Conservation (phyloP, 2,113 vertebrate species). For the Apistogramma diplotaenia region DNA sequence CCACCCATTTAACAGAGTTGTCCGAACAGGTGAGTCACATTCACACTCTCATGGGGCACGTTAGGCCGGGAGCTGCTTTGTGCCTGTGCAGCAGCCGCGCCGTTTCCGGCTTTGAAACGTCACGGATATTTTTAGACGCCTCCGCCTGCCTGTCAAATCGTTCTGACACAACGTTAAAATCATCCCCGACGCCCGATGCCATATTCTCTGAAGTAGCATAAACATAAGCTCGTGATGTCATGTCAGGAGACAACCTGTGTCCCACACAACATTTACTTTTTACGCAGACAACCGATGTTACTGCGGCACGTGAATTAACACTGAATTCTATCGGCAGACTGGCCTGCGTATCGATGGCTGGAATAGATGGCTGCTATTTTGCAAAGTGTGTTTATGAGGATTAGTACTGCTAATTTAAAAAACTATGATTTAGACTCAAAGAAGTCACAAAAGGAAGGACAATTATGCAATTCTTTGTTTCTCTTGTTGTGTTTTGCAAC, state of each 20-base stretch:
- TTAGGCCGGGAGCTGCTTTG: background rate
- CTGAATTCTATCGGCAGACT: background rate
- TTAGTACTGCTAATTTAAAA: background rate
- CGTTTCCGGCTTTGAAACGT: constrained; percentile 59
- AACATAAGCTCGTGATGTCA: constrained; percentile 46
- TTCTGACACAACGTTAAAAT: constrained; percentile 65
- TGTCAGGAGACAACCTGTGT: constrained; percentile 25
- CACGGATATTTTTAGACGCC: constrained; percentile 70
- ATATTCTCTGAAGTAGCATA: constrained; percentile 54
- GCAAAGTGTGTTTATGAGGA: background rate
- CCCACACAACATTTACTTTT: background rate
- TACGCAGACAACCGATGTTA: background rate
- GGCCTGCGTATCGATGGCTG: background rate
- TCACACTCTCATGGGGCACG: constrained; percentile 11
- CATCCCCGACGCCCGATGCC: constrained; percentile 46
- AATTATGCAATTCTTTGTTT: background rate
- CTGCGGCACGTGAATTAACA: background rate
- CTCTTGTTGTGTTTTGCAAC: background rate
- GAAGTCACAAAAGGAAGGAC: background rate
- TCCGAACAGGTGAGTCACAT: constrained; percentile 48
- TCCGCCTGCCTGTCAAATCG: constrained; percentile 68
- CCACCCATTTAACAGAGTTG: constrained; percentile 16
- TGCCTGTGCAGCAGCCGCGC: background rate
- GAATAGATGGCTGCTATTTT: background rate
- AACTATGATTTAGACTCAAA: no score